Percentiles rank a stretch among this genome's conserved stretches.
phyloP scores from a whole-genome alignment of 2,113 vertebrate genomes.

The Psammodynastes pulverulentus region DNA sequence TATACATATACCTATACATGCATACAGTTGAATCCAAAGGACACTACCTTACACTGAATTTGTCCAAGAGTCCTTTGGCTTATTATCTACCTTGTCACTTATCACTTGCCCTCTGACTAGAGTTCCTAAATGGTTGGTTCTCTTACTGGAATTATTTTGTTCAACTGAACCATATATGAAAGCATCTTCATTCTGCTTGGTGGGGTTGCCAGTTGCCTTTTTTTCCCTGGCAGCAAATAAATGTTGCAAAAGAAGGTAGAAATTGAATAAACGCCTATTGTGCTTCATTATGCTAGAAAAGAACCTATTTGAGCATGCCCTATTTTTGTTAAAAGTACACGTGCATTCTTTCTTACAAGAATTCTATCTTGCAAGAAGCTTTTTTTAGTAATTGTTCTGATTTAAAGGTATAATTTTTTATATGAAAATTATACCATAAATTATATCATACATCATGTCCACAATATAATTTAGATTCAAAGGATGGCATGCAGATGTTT shows the following conservation, averaged over 20 bases:
- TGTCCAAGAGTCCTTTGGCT: not conserved
- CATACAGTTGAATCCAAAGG: not conserved
- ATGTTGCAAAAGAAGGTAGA: not conserved
- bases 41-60: not conserved
- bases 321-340: not conserved
- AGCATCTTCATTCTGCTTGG: not conserved
- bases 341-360: not conserved
- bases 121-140: not conserved
- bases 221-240: not conserved
- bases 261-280: not conserved
- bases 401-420: not conserved
- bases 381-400: not conserved
- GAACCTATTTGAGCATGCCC: not conserved
- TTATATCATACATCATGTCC: not conserved
- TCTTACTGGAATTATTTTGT: not conserved
- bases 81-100: not conserved
- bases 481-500: not conserved
- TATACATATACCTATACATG: not conserved
- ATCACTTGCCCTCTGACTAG: not conserved
- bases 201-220: not conserved
- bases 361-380: not conserved
- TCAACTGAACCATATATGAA: not conserved
- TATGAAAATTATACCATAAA: not conserved
- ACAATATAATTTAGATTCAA: not conserved
- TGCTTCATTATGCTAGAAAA: not conserved